Evolutionary conservation across 1,140 invertebrate genomes (phyloP), one percentile per base, ranked within the genome.

Genomic region (Pristionchus pacificus): DNA sequence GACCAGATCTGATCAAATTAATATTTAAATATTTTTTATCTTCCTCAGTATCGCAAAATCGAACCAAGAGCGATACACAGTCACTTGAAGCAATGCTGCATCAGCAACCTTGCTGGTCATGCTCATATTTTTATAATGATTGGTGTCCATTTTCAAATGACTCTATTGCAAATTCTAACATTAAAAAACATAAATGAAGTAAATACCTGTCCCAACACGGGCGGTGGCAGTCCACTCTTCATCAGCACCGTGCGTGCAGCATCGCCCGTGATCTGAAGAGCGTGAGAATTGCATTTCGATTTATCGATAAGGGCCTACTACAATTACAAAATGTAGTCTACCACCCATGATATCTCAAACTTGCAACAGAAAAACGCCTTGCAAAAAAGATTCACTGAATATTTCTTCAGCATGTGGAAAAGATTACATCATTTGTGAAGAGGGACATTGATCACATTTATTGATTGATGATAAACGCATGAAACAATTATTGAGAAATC

Each of bases 231-330:
- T 82, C 93, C 91, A 0, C 93, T 96, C 84, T 92, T 91, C 38
- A 98, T 86, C 77, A 98, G 91, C 84, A 97, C 95, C 64, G 90
- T 90, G 86, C 93, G 95, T 0, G 93, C 95, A 85, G 97, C 93
- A 74, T 93, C 92, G 0, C 94, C 95, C 19, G 38, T 49, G 6
- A 49, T 19, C 38, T 49, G 19, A 49, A 49, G n/a, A n/a, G n/a
- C n/a, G n/a, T n/a, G n/a, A n/a, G n/a, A n/a, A n/a, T n/a, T n/a
- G n/a, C n/a, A n/a, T n/a, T n/a, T n/a, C n/a, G n/a, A n/a, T n/a
- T n/a, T n/a, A n/a, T n/a, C n/a, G n/a, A n/a, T n/a, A n/a, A n/a
- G n/a, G n/a, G n/a, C n/a, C n/a, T n/a, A n/a, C n/a, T n/a, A n/a
- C n/a, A n/a, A n/a, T n/a, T n/a, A n/a, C n/a, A n/a, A n/a, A n/a